These are phyloP conservation scores for Drosophila subobscura DNA, from an alignment of 1,140 invertebrate genomes.

Conservation along the genomic window DNA sequence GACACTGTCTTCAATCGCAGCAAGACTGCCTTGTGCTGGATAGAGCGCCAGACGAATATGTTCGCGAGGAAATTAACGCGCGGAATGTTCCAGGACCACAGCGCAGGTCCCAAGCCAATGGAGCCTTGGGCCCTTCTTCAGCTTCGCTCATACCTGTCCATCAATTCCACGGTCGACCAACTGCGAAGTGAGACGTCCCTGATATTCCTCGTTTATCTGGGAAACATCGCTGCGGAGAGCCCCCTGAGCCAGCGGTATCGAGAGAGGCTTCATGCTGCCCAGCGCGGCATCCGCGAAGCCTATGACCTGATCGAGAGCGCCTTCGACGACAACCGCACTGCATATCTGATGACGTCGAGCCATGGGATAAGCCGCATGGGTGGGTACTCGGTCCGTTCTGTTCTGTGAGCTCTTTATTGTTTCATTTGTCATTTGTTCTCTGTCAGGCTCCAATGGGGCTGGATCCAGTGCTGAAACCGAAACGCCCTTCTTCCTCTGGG, in stretches of 20 bases:
- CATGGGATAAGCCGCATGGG: constrained; percentile 99
- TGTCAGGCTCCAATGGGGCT: constrained; percentile 92
- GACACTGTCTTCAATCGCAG: constrained; percentile 98
- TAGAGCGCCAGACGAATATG: no score
- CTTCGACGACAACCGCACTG: constrained; percentile 92
- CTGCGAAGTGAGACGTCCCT: constrained; percentile 86
- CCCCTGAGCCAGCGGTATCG: constrained; percentile 93
- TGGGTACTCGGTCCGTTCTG: constrained; percentile 48
- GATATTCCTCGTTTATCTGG: constrained; percentile 95
- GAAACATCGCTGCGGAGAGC: constrained; percentile 96
- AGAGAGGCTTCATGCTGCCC: constrained; percentile 91
- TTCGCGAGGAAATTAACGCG: no score
- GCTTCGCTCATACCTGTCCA: constrained; percentile 88
- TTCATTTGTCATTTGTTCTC: neutral
- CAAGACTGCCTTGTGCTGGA: constrained; percentile 87
- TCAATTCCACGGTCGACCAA: constrained; percentile 71
- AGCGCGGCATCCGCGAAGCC: constrained; percentile 89
- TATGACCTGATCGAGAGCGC: constrained; percentile 88
- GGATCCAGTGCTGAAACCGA: constrained; percentile 94
- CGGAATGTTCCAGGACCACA: no score
- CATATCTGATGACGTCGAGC: constrained; percentile 97
- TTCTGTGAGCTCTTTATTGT: no score
- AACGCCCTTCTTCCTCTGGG: constrained; percentile 97
- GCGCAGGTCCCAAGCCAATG: constrained; percentile 86
- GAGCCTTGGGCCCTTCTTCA: constrained; percentile 95